These are phyloP conservation scores for Pteromalus puparum DNA, from an alignment of 1,140 invertebrate species.

Conservation along the genomic window DNA sequence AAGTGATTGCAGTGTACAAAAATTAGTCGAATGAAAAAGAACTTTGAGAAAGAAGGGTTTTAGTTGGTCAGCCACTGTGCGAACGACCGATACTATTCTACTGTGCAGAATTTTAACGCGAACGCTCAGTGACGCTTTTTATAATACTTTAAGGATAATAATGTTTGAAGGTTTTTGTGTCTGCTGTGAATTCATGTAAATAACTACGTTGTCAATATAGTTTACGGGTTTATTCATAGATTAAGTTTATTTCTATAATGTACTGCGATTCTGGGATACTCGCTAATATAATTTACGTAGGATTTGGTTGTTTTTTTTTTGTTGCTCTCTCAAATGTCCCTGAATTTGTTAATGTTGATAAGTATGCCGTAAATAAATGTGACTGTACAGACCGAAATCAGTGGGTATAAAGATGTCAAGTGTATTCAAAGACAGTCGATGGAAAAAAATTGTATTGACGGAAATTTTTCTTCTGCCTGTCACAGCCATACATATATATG, in stretches of 20 bases:
- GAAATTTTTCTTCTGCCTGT: constrained; percentile 33
- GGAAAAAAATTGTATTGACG: background rate
- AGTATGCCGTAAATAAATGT: constrained; percentile 26
- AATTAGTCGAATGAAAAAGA: background rate
- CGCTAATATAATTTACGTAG: constrained; percentile 37
- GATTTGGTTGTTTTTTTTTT: constrained; percentile 22
- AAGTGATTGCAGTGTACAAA: background rate
- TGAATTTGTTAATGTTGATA: constrained; percentile 29
- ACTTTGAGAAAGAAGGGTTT: background rate
- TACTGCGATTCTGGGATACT: constrained; percentile 38
- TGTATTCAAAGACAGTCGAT: constrained; percentile 1
- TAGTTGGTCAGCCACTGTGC: constrained; percentile 37
- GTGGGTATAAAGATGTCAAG: background rate
- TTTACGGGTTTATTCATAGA: constrained; percentile 49
- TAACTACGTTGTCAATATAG: constrained; percentile 39
- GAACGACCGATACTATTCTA: constrained; percentile 22
- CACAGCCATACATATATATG: constrained; percentile 35
- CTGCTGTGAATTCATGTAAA: constrained; percentile 40
- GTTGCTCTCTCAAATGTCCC: constrained; percentile 28
- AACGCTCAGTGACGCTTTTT: constrained; percentile 21
- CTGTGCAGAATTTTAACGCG: constrained; percentile 6
- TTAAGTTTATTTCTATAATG: constrained; percentile 47
- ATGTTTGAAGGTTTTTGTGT: constrained; percentile 15
- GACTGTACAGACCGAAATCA: constrained; percentile 41
- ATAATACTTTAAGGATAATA: constrained; percentile 31